Base-by-base conservation (phyloP, 2,888 invertebrate genomes). In the Asteroscopus sphinx region DNA sequence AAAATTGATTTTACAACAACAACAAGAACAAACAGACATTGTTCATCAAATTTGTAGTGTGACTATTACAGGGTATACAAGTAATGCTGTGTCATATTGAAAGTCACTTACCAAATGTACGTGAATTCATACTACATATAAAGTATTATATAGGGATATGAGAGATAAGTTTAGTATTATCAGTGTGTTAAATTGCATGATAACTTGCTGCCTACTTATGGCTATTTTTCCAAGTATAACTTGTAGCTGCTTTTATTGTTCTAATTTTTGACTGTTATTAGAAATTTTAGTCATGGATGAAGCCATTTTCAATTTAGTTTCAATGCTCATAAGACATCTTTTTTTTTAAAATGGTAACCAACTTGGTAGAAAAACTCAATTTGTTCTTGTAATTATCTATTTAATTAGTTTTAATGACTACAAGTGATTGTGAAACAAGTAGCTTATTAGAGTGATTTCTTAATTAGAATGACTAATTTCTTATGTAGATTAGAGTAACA, bases 171-270 rank as follows among this genome's bases (percentile, higher is more conserved):
- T 16, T 42, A 49, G 37, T 42, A 39, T 73, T 72, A 72, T 72
- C 71, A 61, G 55, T 73, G 52, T 73, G 59, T 56, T 51, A 56
- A 69, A 73, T 71, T 69, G 58, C 49, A 61, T 54, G 70, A 69
- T 69, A 73, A 54, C 58, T 53, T 37, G 54, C 36, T 9, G 41
- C 37, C 13, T 16, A 57, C 42, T 57, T 35, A 16, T 48, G 32
- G 37, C 47, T 49, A 41, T 35, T 54, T 45, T 58, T 51, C 40
- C n/a, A n/a, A n/a, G n/a, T 72, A 33, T 30, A 56, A 21, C 36
- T 68, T 40, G 25, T 35, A 40, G 28, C 21, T 41, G 30, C 44
- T 51, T 35, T 45, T 52, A 48, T 51, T 36, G 11, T 30, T n/a
- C n/a, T 39, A 60, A 35, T 39, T 39, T 9, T 47, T 8, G 25